phyloP scores from a whole-genome alignment of 2,113 vertebrate genomes.

The Ariopsis seemanni region DNA sequence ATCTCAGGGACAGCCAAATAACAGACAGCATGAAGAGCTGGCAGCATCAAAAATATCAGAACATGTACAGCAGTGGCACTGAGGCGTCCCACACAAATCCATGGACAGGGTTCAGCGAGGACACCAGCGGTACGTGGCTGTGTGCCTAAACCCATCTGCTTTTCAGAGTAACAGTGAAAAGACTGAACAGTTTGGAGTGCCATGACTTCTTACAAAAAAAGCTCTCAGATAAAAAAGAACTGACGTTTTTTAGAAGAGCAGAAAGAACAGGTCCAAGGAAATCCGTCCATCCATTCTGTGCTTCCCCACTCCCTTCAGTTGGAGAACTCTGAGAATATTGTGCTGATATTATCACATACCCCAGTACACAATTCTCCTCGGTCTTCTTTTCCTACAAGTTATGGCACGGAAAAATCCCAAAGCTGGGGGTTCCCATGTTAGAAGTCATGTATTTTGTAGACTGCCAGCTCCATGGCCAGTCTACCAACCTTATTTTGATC shows the following conservation, averaged over 20 bases:
- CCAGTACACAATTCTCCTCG: no score
- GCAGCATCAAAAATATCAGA: constrained; percentile 17
- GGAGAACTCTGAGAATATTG: background rate
- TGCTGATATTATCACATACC: no score
- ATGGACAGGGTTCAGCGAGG: constrained; percentile 30
- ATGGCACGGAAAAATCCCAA: no score
- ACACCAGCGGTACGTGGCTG: constrained; percentile 19
- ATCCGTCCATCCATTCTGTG: background rate
- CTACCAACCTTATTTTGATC: no score
- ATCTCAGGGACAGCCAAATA: constrained; percentile 26
- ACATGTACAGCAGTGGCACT: constrained; percentile 23
- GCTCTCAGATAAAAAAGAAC: background rate
- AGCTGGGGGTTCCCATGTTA: no score
- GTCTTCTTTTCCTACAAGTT: no score
- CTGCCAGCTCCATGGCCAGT: no score
- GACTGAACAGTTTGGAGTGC: constrained; percentile 2
- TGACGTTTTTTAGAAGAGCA: background rate
- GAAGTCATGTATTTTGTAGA: no score
- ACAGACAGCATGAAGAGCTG: constrained; percentile 15
- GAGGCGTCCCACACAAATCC: constrained; percentile 14
- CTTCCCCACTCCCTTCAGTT: background rate
- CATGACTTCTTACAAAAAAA: background rate
- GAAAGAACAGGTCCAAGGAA: background rate
- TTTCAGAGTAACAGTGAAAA: constrained; percentile 11
- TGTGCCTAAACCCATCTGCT: constrained; percentile 33